Percentiles rank a stretch among this genome's conserved stretches.
Evolutionary conservation across 2,113 vertebrate species (phyloP).

Genomic region (Macaca nemestrina): DNA sequence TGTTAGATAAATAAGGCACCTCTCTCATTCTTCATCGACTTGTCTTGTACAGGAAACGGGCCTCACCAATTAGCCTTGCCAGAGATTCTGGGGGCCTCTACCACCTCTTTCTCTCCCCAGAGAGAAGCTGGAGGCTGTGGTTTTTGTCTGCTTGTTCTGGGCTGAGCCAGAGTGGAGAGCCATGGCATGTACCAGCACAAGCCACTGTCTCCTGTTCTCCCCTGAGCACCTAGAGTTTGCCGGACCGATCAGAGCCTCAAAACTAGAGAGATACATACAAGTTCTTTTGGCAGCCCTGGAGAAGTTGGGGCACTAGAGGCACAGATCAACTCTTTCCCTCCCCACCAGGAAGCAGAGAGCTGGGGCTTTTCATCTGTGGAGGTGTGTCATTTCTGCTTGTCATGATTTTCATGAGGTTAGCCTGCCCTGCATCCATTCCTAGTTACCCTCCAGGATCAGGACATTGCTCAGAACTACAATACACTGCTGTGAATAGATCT

Average conservation of each 20-base stretch:
- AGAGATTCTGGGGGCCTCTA: not conserved
- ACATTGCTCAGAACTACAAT: not conserved
- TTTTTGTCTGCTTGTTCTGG: not conserved
- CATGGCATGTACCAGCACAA: not conserved
- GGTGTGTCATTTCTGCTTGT: not conserved
- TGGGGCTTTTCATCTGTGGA: not conserved
- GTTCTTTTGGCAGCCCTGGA: not conserved
- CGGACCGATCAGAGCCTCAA: not conserved
- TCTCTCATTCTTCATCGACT: not conserved
- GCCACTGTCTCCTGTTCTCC: not conserved
- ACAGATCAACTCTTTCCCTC: not conserved
- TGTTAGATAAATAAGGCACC: not conserved
- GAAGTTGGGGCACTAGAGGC: not conserved
- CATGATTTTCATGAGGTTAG: constrained; percentile 9
- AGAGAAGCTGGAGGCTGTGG: not conserved
- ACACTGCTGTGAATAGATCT: not conserved
- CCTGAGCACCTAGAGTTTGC: not conserved
- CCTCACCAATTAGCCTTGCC: not conserved
- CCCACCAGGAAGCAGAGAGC: not conserved
- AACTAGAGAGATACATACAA: not conserved
- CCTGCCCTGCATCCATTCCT: not conserved
- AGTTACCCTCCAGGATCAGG: not conserved
- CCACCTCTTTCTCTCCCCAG: not conserved
- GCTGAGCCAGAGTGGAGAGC: not conserved
- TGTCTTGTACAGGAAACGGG: not conserved